Evolutionary conservation across 1,140 invertebrate genomes (phyloP).

Genomic region (Oedothorax gibbosus): DNA sequence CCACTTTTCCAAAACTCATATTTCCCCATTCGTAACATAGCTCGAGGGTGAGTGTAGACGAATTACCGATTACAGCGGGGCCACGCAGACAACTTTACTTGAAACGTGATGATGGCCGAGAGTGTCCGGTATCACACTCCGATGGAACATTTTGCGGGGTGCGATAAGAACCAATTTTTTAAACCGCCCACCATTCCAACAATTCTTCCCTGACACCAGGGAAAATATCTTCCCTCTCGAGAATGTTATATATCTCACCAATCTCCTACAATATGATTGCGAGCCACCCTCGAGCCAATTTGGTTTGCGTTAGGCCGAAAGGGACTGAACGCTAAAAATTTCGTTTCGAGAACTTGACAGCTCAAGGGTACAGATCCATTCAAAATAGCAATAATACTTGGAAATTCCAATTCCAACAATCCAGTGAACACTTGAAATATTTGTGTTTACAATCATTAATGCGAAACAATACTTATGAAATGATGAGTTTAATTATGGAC

Average conservation of each 20-base stretch:
- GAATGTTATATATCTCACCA: constrained; percentile 20
- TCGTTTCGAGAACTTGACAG: background rate
- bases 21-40: too few species aligned
- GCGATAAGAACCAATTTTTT: constrained; percentile 28
- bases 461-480: too few species aligned
- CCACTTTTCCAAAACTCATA: too few species aligned
- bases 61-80: too few species aligned
- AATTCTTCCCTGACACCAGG: background rate
- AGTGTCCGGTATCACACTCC: background rate
- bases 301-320: background rate
- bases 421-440: too few species aligned
- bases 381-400: too few species aligned
- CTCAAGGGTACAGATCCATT: too few species aligned
- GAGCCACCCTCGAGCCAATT: constrained; percentile 27
- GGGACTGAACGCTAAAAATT: background rate
- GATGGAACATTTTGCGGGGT: background rate
- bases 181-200: constrained; percentile 9
- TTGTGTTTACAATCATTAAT: too few species aligned
- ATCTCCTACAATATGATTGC: constrained; percentile 38
- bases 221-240: background rate
- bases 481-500: too few species aligned
- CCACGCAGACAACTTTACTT: too few species aligned
- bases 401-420: too few species aligned
- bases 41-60: too few species aligned
- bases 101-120: constrained; percentile 9